Conservation (phyloP, 2,888 invertebrate genomes). For the Hemaris fuciformis region DNA sequence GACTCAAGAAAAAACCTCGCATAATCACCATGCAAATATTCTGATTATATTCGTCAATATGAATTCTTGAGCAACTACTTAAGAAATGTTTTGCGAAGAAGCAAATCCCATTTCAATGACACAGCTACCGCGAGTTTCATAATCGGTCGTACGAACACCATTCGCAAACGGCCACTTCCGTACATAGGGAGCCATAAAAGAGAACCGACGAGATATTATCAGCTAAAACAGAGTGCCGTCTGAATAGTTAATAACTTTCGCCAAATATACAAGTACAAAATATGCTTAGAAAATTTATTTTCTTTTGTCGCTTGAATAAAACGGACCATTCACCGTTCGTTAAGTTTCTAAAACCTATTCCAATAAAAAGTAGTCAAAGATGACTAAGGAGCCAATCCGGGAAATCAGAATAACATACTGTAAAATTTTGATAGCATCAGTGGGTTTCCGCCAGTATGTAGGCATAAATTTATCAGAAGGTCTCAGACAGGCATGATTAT, state of each 20-base stretch:
- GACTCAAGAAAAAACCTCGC: background rate
- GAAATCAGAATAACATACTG: too few relatives aligned
- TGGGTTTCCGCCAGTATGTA: background rate
- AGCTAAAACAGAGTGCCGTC: constrained; percentile 16
- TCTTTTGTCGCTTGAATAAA: background rate
- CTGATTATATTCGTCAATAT: background rate
- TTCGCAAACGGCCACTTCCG: constrained; percentile 15
- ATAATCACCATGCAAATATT: background rate
- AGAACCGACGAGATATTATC: constrained; percentile 22
- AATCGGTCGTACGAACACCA: constrained; percentile 13
- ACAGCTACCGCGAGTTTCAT: constrained; percentile 3
- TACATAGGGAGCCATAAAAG: constrained; percentile 19
- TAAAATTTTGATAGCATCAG: background rate
- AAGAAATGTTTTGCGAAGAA: background rate
- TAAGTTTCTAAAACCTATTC: too few relatives aligned
- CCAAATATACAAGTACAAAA: background rate
- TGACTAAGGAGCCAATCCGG: too few relatives aligned
- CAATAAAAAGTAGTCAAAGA: too few relatives aligned
- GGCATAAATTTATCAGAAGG: background rate
- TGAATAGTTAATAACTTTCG: constrained; percentile 17
- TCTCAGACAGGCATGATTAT: too few relatives aligned
- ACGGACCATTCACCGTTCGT: background rate
- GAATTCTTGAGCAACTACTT: background rate
- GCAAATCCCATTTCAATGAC: background rate
- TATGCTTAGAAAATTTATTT: background rate